Evolutionary conservation across 2,113 vertebrate species (phyloP), one percentile per base, ranked within the genome.

Genomic region (Sitta europaea): DNA sequence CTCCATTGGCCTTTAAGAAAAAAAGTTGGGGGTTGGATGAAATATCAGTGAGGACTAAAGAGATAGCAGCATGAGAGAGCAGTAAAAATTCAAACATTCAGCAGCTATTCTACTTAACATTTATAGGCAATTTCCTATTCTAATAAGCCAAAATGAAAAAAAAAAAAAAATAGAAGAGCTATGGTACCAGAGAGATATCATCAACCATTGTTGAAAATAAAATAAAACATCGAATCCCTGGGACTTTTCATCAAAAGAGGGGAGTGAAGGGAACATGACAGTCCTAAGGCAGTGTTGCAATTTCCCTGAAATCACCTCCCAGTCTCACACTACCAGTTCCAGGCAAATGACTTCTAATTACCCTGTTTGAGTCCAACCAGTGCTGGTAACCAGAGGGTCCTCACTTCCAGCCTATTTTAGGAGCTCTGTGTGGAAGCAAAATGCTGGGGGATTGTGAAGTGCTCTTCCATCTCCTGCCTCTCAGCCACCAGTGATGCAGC

Each of bases 111-210:
- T 66, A 70, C 33, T 50, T 58, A 70, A 85, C 50, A 65, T 79
- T 91, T 82, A 94, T 57, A 33, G 36, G 66, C 47, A n/a, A 91
- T 89, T 85, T 89, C 81, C 95, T 94, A 36, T 78, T 87, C 81
- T 91, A 85, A 88, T 76, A 79, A 72, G 50, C 22, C 66, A 70
- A 90, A 96, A 90, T 54, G 58, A 48, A 70, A 28, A 79, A 74
- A 70, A 59, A 35, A 62, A 25, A 77, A 72, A 67, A 57, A 31
- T 5, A 24, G 31, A 75, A 68, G 21, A 75, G 55, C n/a, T 62
- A 40, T 15, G 4, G 8, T 61, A 75, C 57, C 43, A 50, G 88
- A 11, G 66, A 91, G 61, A 54, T 14, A 42, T 15, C 28, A 67
- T 43, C 86, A 96, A 42, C 43, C 25, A 31, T 4, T 62, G 43